These are phyloP conservation scores for Nephila pilipes DNA, from an alignment of 1,140 invertebrate species.

Conservation along the genomic window DNA sequence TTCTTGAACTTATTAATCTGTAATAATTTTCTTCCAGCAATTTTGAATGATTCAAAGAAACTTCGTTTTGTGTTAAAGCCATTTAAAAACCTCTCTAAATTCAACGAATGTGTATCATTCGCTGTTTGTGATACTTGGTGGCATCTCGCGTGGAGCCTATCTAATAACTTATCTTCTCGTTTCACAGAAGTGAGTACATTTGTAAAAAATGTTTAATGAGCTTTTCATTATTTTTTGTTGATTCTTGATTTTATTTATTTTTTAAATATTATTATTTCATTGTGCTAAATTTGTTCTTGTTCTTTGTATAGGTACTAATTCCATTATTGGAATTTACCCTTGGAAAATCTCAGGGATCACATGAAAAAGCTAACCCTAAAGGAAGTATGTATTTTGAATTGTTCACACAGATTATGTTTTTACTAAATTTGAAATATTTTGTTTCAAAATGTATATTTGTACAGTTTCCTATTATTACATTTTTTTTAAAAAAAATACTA, in stretches of 20 bases:
- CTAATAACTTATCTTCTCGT: slow-evolving; percentile 49
- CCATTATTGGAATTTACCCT: slow-evolving; percentile 58
- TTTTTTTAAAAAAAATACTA: too few species aligned
- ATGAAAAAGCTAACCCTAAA: slow-evolving; percentile 38
- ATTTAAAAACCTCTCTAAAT: slow-evolving; percentile 59
- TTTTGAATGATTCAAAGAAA: slow-evolving; percentile 66
- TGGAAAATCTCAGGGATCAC: background rate
- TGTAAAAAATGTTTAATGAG: background rate
- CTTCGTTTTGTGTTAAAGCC: slow-evolving; percentile 62
- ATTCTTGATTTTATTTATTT: too few species aligned
- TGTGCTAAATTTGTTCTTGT: background rate
- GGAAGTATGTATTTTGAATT: background rate
- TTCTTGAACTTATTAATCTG: too few species aligned
- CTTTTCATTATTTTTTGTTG: background rate
- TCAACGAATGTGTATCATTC: slow-evolving; percentile 16
- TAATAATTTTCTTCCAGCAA: slow-evolving; percentile 12
- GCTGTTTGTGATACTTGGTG: slow-evolving; percentile 61
- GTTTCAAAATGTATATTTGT: too few species aligned
- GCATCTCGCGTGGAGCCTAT: slow-evolving; percentile 56
- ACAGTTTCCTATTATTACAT: too few species aligned
- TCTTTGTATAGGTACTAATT: slow-evolving; percentile 46
- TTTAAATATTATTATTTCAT: too few species aligned
- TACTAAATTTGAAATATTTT: too few species aligned
- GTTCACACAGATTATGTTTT: too few species aligned
- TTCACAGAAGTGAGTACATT: slow-evolving; percentile 48